A percentile compares a stretch with the other conserved stretches of the same genome.
Evolutionary conservation across 2,797 vertebrate species (phyloP).

Genomic region (Dryobates pubescens): DNA sequence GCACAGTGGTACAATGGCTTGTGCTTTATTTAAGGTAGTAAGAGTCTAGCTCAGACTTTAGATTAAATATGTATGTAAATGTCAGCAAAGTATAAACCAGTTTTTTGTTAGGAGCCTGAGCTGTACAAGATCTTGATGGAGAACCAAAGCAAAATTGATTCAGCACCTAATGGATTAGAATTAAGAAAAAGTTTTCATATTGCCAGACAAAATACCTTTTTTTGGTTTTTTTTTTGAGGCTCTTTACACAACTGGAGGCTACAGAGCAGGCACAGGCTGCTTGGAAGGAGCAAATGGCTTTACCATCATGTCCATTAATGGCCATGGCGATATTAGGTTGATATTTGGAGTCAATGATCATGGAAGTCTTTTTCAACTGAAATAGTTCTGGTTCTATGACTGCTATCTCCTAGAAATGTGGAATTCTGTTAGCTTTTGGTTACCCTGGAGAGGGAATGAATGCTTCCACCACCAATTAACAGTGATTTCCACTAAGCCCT

Average conservation of each 20-base stretch:
- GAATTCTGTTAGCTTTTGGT: not conserved
- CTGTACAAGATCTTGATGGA: not conserved
- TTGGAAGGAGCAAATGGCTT: not conserved
- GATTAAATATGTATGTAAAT: not conserved
- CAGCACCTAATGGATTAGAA: not conserved
- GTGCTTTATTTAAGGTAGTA: not conserved
- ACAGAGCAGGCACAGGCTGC: not conserved
- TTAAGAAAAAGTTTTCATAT: fast-evolving
- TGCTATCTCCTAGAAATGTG: fast-evolving
- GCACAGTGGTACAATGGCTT: not conserved
- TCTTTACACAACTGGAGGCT: not conserved
- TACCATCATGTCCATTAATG: not conserved
- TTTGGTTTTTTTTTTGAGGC: not conserved
- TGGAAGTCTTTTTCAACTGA: too few relatives aligned
- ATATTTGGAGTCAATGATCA: too few relatives aligned
- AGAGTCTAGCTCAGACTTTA: not conserved
- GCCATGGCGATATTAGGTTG: too few relatives aligned
- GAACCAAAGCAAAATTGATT: not conserved
- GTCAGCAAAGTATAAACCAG: not conserved
- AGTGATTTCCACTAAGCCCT: not conserved
- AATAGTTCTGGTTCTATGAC: too few relatives aligned
- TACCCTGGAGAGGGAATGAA: not conserved
- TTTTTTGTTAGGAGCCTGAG: not conserved
- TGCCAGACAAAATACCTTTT: not conserved
- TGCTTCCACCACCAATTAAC: fast-evolving